phyloP scores from a whole-genome alignment of 2,797 vertebrate genomes.

The Rhynchotus rufescens region DNA sequence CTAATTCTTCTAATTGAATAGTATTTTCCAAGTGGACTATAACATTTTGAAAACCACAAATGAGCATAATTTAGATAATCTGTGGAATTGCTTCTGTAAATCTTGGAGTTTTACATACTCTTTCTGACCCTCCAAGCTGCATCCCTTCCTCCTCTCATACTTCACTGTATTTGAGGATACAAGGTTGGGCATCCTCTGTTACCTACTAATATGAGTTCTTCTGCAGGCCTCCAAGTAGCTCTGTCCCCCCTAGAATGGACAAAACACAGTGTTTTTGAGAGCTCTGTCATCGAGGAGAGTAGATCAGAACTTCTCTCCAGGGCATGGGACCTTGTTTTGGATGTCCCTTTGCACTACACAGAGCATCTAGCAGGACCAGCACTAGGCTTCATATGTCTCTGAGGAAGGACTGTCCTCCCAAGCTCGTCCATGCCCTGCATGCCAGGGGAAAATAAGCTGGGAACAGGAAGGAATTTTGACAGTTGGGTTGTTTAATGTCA shows the following conservation, averaged over 20 bases:
- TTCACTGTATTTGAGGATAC: background rate
- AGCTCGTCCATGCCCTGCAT: too few relatives aligned
- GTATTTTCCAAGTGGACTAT: conserved; percentile 4
- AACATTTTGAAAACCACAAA: background rate
- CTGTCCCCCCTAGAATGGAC: background rate
- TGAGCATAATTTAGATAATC: background rate
- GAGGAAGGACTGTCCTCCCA: background rate
- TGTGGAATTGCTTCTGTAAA: background rate
- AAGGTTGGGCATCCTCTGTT: background rate
- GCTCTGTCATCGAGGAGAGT: background rate
- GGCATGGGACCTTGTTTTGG: too few relatives aligned
- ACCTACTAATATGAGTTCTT: background rate
- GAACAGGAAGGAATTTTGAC: too few relatives aligned
- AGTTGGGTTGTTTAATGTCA: too few relatives aligned
- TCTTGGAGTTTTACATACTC: background rate
- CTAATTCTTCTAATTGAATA: background rate
- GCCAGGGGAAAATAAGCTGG: too few relatives aligned
- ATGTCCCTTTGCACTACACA: too few relatives aligned
- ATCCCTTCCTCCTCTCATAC: background rate
- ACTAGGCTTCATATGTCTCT: too few relatives aligned
- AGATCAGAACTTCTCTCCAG: background rate
- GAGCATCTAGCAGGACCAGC: background rate
- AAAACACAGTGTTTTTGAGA: background rate
- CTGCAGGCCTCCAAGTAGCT: background rate
- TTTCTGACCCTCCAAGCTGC: background rate